phyloP scores from a whole-genome alignment of 2,797 vertebrate species.

The Thripadectes ignobilis region DNA sequence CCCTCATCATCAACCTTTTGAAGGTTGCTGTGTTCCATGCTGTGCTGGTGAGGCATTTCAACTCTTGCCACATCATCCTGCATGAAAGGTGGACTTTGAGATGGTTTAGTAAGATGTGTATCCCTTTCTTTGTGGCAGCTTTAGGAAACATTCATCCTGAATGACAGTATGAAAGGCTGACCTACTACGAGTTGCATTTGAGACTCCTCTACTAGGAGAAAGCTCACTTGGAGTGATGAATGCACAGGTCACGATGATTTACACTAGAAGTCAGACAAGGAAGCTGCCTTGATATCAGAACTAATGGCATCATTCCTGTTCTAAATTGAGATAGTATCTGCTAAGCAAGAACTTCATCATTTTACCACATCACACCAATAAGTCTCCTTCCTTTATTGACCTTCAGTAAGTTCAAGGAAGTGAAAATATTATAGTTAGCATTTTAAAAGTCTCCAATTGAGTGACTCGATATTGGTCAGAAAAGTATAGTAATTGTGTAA shows the following conservation, averaged over 20 bases:
- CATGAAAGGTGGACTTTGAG: not conserved
- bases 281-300: slow-evolving; percentile 18
- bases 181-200: not conserved
- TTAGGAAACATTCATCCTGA: not conserved
- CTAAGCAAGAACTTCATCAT: slow-evolving; percentile 38
- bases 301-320: slow-evolving; percentile 38
- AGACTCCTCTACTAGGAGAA: not conserved
- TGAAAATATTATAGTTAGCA: not conserved
- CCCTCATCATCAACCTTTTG: not conserved
- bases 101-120: not conserved
- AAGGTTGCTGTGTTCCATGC: not conserved
- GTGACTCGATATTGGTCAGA: not conserved
- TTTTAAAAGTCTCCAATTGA: not conserved
- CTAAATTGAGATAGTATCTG: slow-evolving; percentile 44
- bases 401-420: not conserved
- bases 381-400: not conserved
- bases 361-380: not conserved
- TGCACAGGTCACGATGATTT: slow-evolving; percentile 48
- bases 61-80: not conserved
- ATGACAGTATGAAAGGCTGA: not conserved
- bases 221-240: slow-evolving; percentile 32
- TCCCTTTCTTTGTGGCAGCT: not conserved
- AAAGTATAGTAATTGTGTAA: not conserved
- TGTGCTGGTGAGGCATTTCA: not conserved
- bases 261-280: not conserved